Evolutionary conservation across 2,797 vertebrate genomes (phyloP), one percentile per base, ranked within the genome.

Genomic region (Sebastes wilsoni): DNA sequence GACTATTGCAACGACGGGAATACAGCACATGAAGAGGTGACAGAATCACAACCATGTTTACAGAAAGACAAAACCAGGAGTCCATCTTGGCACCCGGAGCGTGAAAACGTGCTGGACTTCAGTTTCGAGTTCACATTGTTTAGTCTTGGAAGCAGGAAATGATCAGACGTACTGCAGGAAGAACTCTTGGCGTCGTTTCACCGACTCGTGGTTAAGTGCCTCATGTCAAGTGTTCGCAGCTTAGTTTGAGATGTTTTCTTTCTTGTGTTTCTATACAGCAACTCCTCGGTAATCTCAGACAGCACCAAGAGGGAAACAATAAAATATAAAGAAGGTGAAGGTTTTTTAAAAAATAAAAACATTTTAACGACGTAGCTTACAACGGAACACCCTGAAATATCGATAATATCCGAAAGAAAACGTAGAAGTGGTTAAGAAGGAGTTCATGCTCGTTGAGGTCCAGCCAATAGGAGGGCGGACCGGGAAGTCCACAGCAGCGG

Each of bases 381-480:
- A 80, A 78, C 11, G 73, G 20, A 85, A 84, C 73, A 84, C 72
- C 91, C 70, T 67, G 80, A 87, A 68, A 74, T 69, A 73, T 77
- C 55, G 61, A 79, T 62, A 22, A 73, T 67, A 83, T 88, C 66
- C 73, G 20, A 77, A 66, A 80, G 61, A 79, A 85, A 78, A 92
- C 54, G 30, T 60, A 61, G 75, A 83, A 72, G 77, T 79, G 71
- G 78, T 83, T 56, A 60, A 64, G 42, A 36, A 87, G 93, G 95
- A 95, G 95, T 95, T 95, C 68, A 88, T 95, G 93, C 91, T 94
- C 91, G 36, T 25, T 88, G 78, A 67, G 58, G 79, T 87, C n/a
- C 84, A 54, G 49, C 71, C 66, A 55, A 25, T 80, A 82, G 84
- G 92, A 84, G 72, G 93, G 89, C 90, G 87, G 87, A 65, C 56